Base-by-base conservation (phyloP, 2,888 invertebrate genomes). In the Cryptophagus acutangulus region DNA sequence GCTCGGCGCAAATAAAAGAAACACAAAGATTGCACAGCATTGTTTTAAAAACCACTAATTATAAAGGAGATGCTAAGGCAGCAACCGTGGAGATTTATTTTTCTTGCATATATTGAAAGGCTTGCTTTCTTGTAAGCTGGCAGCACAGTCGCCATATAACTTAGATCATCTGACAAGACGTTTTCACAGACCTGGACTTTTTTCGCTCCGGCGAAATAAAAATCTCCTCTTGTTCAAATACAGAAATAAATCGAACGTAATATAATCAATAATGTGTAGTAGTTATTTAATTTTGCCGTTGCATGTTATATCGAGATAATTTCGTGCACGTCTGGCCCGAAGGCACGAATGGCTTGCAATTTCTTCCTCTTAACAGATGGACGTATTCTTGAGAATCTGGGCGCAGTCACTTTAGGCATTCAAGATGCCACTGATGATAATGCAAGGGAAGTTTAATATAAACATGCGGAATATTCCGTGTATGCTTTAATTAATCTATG, bases 21-120 rank as follows among this genome's bases (percentile, higher is more conserved):
- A n/a, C n/a, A n/a, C n/a, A n/a, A n/a, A n/a, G n/a, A n/a, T n/a
- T n/a, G n/a, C n/a, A n/a, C n/a, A n/a, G 65, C 66, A 67, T 69
- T 67, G 67, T 67, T 67, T n/a, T 66, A 67, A 68, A 67, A 67
- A 66, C 62, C 67, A 66, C 68, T 69, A 69, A 69, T 69, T 69
- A 66, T 66, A 67, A 67, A 63, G 61, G 60, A n/a, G n/a, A 60
- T 57, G 63, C 60, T 61, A 57, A 55, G 58, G 56, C 53, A 54
- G 52, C 47, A 54, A 51, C 49, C 53, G 51, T 55, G 57, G 62
- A 68, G 67, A 69, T 69, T 69, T 68, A 69, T 68, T 68, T 68
- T 68, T 67, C 67, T 68, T 68, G 69, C 66, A 67, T 69, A 69
- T 67, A 67, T 67, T 65, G 10, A 5, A 6, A 6, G 55, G 63